Base-by-base conservation (phyloP, 2,888 invertebrate species). In the Zygogramma bicolorata region DNA sequence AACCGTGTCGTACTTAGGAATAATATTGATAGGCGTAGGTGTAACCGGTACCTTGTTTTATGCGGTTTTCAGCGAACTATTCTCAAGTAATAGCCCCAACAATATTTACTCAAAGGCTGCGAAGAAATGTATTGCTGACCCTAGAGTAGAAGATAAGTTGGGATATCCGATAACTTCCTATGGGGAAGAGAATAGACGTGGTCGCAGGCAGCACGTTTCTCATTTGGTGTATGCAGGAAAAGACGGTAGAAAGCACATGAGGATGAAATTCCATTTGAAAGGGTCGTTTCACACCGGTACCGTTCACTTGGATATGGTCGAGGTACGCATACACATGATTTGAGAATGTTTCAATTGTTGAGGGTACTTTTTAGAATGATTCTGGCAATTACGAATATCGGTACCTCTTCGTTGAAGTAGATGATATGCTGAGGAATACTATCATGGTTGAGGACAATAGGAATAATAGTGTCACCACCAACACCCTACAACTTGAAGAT, bases 201-300 rank as follows among this genome's bases (percentile, higher is more conserved):
- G 97, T 25, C 75, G 81, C 59, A 76, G 81, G 40, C 92, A 94
- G 76, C 96, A 96, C 88, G 94, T 96, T 49, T 94, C 94, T 77
- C 95, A 97, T 87, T 88, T 91, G 58, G 88, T 90, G 49, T 97
- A 93, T 86, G 89, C 92, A 76, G 92, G 93, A 75, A 78, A 72
- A 29, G 91, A 95, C 84, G 96, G 95, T 18, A 90, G 90, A 13
- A 91, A 93, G 76, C 93, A 94, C 81, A 91, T 97, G 90, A 90
- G 96, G 81, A 96, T 98, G 95, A 92, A 93, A 84, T 98, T 97
- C 87, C 95, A 97, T 84, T 90, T 97, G 71, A 93, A 97, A 88
- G 97, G 97, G 40, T 88, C 92, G 53, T 90, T 94, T 74, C 93
- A 93, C 82, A 93, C 93, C 82, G 97, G 92, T 40, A 94, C 95